phyloP scores from a whole-genome alignment of 2,888 invertebrate genomes.

The Lycia hirtaria region DNA sequence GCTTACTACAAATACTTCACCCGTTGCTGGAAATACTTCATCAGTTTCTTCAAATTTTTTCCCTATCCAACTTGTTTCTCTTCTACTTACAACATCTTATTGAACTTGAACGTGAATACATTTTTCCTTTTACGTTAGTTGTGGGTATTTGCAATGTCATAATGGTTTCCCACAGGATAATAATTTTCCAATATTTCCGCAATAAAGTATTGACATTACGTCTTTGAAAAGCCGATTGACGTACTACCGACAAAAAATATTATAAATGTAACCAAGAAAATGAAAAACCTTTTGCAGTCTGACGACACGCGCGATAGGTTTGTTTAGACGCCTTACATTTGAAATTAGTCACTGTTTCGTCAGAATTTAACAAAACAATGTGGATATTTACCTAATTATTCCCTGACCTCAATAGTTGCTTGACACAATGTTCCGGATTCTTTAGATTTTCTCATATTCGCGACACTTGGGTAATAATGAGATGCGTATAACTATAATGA shows the following conservation, averaged over 20 bases:
- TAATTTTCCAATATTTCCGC: neutral
- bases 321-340: conserved; percentile 26
- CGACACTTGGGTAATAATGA: conserved; percentile 27
- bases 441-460: conserved; percentile 31
- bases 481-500: conserved; percentile 30
- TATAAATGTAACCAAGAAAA: neutral
- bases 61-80: neutral
- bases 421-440: conserved; percentile 37
- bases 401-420: conserved; percentile 53
- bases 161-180: conserved; percentile 4
- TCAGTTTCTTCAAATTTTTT: neutral
- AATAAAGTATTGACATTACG: neutral
- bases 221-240: conserved; percentile 3
- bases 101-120: no score
- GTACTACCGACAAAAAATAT: neutral
- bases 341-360: conserved; percentile 54
- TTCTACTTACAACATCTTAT: no score
- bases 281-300: conserved; percentile 4
- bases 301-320: conserved; percentile 26
- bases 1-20: no score
- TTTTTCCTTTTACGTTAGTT: neutral
- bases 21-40: no score
- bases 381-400: conserved; percentile 44
- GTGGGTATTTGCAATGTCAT: neutral
- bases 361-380: conserved; percentile 41